Conservation (phyloP, 2,797 vertebrate species). For the Atherinosoma microstoma region DNA sequence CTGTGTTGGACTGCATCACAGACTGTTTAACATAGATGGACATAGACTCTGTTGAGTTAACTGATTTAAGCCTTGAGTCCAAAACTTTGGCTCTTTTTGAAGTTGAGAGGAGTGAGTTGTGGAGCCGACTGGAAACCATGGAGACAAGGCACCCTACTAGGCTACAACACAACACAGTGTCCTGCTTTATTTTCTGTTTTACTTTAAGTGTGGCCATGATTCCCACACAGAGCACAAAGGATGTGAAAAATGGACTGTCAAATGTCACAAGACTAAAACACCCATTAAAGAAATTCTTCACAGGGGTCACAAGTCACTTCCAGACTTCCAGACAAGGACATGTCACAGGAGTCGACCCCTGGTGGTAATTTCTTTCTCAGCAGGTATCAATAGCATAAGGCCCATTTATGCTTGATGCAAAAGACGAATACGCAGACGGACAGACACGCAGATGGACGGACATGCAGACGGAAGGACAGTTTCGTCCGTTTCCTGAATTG, state of each 20-base stretch:
- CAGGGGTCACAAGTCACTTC: no score
- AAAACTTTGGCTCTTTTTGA: background rate
- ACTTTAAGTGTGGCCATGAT: background rate
- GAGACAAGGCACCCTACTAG: background rate
- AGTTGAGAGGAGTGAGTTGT: background rate
- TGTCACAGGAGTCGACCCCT: no score
- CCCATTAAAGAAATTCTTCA: background rate
- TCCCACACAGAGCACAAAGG: no score
- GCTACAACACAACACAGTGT: background rate
- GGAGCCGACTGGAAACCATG: background rate
- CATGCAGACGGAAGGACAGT: no score
- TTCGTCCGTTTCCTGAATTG: no score
- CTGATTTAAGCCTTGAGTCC: background rate
- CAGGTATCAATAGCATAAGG: no score
- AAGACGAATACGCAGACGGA: no score
- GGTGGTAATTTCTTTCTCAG: no score
- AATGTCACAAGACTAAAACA: background rate
- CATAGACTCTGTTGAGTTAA: background rate
- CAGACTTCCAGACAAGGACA: no score
- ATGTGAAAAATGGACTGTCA: no score
- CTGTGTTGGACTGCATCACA: background rate
- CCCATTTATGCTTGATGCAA: no score
- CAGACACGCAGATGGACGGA: no score
- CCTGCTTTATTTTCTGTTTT: background rate
- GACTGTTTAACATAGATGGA: background rate